A percentile compares a stretch with the other conserved stretches of the same genome.
phyloP scores from a whole-genome alignment of 2,113 vertebrate species.

The Nesogale talazaci region DNA sequence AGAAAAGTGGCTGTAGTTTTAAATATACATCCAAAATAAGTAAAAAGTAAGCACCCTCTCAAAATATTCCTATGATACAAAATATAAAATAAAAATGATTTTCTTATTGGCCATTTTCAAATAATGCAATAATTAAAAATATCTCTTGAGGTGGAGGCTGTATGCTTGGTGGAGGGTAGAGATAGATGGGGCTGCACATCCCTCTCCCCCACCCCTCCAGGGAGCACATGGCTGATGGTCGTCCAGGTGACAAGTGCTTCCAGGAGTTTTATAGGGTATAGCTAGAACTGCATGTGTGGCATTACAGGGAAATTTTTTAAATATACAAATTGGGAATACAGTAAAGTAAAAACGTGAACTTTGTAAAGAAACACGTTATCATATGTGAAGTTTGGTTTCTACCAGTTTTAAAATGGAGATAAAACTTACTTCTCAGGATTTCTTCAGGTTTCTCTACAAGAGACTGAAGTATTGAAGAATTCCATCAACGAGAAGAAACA shows the following conservation, averaged over 20 bases:
- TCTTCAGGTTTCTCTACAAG: not conserved
- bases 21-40: not conserved
- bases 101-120: not conserved
- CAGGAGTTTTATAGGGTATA: not conserved
- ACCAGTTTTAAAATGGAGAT: not conserved
- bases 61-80: not conserved
- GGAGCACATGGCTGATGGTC: fast-evolving
- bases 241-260: not conserved
- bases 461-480: not conserved
- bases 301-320: not conserved
- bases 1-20: not conserved
- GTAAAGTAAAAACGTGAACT: not conserved
- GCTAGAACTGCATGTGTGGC: not conserved
- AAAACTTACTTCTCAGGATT: not conserved
- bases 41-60: not conserved
- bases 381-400: no score
- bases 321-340: not conserved
- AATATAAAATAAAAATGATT: not conserved
- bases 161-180: not conserved
- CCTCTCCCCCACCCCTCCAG: no score
- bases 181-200: no score
- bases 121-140: not conserved
- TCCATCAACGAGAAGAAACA: no score
- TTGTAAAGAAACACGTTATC: not conserved
- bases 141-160: not conserved